A percentile compares a stretch with the other conserved stretches of the same genome.
Conservation (phyloP, 2,888 invertebrate species). For the Scotopteryx bipunctaria region DNA sequence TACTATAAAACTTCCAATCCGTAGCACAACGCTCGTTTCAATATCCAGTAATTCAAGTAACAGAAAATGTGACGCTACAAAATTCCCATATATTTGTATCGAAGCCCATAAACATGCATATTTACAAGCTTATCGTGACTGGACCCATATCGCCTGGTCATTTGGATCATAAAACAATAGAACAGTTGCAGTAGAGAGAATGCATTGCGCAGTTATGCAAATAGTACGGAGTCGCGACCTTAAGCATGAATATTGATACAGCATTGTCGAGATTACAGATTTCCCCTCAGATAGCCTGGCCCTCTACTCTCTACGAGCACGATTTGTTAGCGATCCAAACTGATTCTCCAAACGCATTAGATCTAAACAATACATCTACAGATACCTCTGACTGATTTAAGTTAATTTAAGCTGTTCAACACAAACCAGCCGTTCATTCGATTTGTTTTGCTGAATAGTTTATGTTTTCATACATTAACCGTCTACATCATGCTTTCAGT, state of each 20-base stretch:
- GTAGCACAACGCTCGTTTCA: background rate
- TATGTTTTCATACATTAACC: too few species aligned
- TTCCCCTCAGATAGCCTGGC: constrained; percentile 65
- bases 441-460: too few species aligned
- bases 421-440: background rate
- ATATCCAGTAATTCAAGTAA: constrained; percentile 11
- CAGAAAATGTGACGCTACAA: constrained; percentile 16
- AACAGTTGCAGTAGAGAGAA: constrained; percentile 77
- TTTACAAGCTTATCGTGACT: constrained; percentile 78
- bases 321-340: constrained; percentile 72
- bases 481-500: too few species aligned
- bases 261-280: constrained; percentile 79
- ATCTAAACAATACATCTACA: constrained; percentile 49
- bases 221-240: constrained; percentile 79
- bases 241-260: constrained; percentile 81
- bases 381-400: constrained; percentile 46
- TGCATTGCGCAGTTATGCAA: constrained; percentile 81
- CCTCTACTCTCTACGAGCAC: constrained; percentile 71
- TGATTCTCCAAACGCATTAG: constrained; percentile 63
- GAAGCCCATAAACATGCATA: constrained; percentile 55
- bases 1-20: too few species aligned
- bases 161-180: constrained; percentile 83
- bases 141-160: constrained; percentile 76
- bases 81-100: constrained; percentile 38
- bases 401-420: constrained; percentile 25